phyloP scores from a whole-genome alignment of 2,888 invertebrate species.

The Heteropelma amictum region DNA sequence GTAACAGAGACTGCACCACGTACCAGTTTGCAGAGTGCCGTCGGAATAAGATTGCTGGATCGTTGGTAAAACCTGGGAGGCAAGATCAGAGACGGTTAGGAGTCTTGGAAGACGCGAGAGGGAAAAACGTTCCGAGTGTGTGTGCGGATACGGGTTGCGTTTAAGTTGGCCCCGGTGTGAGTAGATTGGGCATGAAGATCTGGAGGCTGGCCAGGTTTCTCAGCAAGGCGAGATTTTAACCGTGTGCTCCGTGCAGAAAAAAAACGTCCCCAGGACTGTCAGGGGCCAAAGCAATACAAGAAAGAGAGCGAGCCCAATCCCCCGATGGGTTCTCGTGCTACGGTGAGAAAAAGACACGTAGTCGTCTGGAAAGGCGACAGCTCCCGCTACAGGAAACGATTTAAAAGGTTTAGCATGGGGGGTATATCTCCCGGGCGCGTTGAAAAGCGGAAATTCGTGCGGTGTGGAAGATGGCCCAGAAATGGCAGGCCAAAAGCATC shows the following conservation, averaged over 20 bases:
- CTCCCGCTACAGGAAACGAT: conserved; percentile 48
- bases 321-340: not conserved
- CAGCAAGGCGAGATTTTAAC: conserved; percentile 35
- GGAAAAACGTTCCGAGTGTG: conserved; percentile 15
- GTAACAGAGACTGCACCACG: too few relatives aligned
- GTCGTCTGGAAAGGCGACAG: conserved; percentile 30
- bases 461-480: conserved; percentile 16
- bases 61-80: too few relatives aligned
- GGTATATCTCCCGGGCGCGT: conserved; percentile 51
- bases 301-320: not conserved
- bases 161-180: not conserved
- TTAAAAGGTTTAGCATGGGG: conserved; percentile 14
- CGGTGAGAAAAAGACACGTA: not conserved
- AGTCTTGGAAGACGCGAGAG: conserved; percentile 12
- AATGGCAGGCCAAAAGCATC: conserved; percentile 21
- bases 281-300: conserved; percentile 33
- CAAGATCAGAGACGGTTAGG: not conserved
- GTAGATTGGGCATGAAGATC: conserved; percentile 28
- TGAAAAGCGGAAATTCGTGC: conserved; percentile 66
- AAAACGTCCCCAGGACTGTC: conserved; percentile 19
- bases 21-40: too few relatives aligned
- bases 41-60: too few relatives aligned
- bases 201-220: conserved; percentile 41
- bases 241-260: not conserved
- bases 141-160: conserved; percentile 1